A percentile compares a stretch with the other conserved stretches of the same genome.
phyloP scores from a whole-genome alignment of 2,888 invertebrate genomes.

The Chrysolina haemoptera region DNA sequence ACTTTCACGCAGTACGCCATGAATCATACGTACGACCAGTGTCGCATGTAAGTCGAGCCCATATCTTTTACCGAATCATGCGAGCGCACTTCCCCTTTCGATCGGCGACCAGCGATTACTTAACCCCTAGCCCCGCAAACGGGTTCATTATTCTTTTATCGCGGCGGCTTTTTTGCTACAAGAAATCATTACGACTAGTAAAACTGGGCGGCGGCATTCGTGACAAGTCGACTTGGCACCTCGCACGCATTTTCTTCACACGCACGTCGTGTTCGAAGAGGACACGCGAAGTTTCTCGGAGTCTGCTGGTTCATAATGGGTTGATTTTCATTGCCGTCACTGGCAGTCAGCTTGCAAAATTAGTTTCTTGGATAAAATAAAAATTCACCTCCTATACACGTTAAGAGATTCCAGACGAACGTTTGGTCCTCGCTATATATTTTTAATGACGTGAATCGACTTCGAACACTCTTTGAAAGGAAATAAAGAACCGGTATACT shows the following conservation, averaged over 20 bases:
- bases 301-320: background rate
- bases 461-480: too few species aligned
- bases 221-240: slow-evolving; percentile 41
- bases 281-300: background rate
- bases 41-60: slow-evolving; percentile 1
- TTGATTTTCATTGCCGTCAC: too few species aligned
- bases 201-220: slow-evolving; percentile 33
- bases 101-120: slow-evolving; percentile 11
- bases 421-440: too few species aligned
- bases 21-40: background rate
- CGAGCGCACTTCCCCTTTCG: slow-evolving; percentile 22
- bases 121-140: slow-evolving; percentile 28
- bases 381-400: too few species aligned
- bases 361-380: too few species aligned
- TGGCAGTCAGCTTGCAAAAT: too few species aligned
- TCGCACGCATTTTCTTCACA: slow-evolving; percentile 39
- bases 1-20: too few species aligned
- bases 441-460: too few species aligned
- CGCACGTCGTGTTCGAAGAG: slow-evolving; percentile 19
- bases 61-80: slow-evolving; percentile 17
- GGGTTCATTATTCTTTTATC: slow-evolving; percentile 37
- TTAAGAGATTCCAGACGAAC: too few species aligned
- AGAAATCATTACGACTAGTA: slow-evolving; percentile 37
- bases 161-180: slow-evolving; percentile 28
- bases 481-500: too few species aligned